Conservation (phyloP, 1,140 invertebrate species). For the Oppia nitens region DNA sequence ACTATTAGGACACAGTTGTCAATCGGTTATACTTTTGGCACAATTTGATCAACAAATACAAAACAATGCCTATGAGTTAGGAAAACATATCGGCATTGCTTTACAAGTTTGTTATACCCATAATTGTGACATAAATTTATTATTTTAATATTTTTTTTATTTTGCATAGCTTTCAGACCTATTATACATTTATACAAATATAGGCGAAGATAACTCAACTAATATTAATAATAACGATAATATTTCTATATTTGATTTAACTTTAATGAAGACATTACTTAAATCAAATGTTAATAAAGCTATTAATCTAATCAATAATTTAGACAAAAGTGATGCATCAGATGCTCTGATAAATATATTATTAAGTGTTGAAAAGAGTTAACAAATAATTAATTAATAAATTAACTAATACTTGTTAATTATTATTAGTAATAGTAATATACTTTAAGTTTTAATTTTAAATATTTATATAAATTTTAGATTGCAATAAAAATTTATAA, state of each 20-base stretch:
- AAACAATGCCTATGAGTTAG: neutral
- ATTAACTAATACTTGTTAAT: too few relatives aligned
- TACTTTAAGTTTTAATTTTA: too few relatives aligned
- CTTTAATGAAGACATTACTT: neutral
- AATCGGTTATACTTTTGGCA: neutral
- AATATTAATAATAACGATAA: neutral
- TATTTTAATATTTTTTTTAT: neutral
- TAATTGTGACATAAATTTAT: neutral
- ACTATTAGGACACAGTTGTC: neutral
- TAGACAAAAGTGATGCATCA: neutral
- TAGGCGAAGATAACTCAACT: neutral
- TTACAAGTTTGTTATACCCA: neutral
- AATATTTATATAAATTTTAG: too few relatives aligned
- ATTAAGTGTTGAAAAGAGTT: too few relatives aligned
- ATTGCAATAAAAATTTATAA: too few relatives aligned
- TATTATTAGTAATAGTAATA: too few relatives aligned
- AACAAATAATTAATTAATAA: too few relatives aligned
- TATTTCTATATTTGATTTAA: neutral
- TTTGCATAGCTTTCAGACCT: neutral
- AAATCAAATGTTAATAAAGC: neutral
- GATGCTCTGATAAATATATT: too few relatives aligned
- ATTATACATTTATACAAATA: neutral
- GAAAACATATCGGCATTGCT: neutral
- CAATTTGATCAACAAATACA: neutral
- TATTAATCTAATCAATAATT: neutral